phyloP scores from a whole-genome alignment of 2,113 vertebrate genomes.

The Solea senegalensis region DNA sequence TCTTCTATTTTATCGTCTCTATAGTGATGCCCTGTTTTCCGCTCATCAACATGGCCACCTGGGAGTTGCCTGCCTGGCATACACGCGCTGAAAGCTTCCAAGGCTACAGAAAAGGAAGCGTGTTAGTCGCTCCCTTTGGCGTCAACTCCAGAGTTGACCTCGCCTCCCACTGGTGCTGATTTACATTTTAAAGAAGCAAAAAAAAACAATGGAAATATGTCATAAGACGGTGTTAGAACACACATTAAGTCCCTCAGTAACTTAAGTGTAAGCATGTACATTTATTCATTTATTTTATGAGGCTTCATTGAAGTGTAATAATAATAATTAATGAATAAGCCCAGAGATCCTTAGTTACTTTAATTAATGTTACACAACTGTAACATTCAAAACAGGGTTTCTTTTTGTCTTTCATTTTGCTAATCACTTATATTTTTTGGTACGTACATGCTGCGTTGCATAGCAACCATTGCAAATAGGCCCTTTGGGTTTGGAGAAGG shows the following conservation, averaged over 20 bases:
- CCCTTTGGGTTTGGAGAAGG: slow-evolving; percentile 30
- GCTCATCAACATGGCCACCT: slow-evolving; percentile 7
- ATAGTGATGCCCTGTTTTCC: slow-evolving; percentile 7
- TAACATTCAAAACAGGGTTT: too few relatives aligned
- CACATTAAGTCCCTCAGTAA: too few relatives aligned
- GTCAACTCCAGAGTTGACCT: slow-evolving; percentile 27
- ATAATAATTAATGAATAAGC: neutral
- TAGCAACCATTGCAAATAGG: slow-evolving; percentile 55
- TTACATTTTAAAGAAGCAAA: neutral
- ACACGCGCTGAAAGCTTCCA: slow-evolving; percentile 25
- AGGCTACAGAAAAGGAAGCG: slow-evolving; percentile 5
- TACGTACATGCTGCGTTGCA: slow-evolving; percentile 26
- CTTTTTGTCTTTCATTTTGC: neutral
- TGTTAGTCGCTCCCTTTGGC: slow-evolving; percentile 24
- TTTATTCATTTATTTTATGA: neutral
- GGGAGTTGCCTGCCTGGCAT: slow-evolving; percentile 16
- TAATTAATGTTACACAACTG: neutral
- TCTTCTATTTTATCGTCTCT: neutral
- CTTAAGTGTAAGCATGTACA: neutral
- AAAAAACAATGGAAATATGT: slow-evolving; percentile 18
- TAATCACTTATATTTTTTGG: slow-evolving; percentile 20
- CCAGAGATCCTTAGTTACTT: neutral
- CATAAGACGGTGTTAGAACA: neutral
- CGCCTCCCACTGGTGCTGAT: slow-evolving; percentile 3
- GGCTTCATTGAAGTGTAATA: neutral